Evolutionary conservation across 2,888 invertebrate species (phyloP), one percentile per base, ranked within the genome.

Genomic region (Nycteola revayana): DNA sequence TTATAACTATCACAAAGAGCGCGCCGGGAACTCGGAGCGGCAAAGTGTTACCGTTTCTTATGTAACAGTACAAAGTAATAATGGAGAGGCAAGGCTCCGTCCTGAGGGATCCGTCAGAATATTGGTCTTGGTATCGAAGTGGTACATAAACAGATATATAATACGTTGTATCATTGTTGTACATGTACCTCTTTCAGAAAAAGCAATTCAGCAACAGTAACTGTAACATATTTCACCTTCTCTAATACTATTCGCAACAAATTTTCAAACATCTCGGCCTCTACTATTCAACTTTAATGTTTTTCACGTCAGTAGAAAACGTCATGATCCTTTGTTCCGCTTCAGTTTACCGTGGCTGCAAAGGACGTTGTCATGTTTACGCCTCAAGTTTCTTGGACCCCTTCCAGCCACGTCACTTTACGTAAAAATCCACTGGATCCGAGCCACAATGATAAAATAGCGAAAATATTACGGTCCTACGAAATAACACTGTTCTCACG

Each of bases 361-460:
- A 60, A 68, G 61, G 68, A 69, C 67, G 59, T 49, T 68, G 76
- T 68, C 75, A 67, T 74, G 75, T 76, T 78, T 72, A 63, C 64
- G 66, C 54, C 50, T 39, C 42, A 72, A 80, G 60, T 80, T 79
- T 72, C 70, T 82, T 84, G 85, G 83, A 78, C 51, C 62, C 50
- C 44, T 65, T 82, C 82, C 85, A 83, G 69, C 47, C 51, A 48
- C 52, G 59, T 66, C 61, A 62, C 48, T 59, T 44, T 27, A 30
- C 32, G 40, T 58, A 57, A 74, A 71, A 74, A 75, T 70, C 62
- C 40, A 28, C 59, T 71, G 69, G 70, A 72, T 71, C 64, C 54
- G 53, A 62, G 68, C 67, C 66, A 67, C 66, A 33, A 50, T 54
- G 10, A 40, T 53, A 66, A 69, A 75, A 58, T 64, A 53, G 61